phyloP scores from a whole-genome alignment of 2,113 vertebrate species.

The Thalassoma bifasciatum region DNA sequence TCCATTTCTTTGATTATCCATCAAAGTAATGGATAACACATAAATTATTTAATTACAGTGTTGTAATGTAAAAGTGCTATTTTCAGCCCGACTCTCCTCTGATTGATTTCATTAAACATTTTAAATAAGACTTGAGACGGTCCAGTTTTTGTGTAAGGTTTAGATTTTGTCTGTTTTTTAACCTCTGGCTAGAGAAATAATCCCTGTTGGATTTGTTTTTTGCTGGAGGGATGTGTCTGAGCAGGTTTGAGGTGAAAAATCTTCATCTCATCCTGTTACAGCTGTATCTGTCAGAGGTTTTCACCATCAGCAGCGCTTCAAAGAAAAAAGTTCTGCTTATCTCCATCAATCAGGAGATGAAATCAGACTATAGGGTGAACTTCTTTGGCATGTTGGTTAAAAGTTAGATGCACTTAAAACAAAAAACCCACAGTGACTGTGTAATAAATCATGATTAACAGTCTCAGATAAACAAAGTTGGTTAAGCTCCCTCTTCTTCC shows the following conservation, averaged over 20 bases:
- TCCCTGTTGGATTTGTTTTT: conserved; percentile 52
- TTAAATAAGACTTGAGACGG: background rate
- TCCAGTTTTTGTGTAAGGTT: background rate
- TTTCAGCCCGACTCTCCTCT: background rate
- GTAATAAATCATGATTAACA: no score
- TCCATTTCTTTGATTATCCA: conserved; percentile 6
- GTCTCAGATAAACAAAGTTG: no score
- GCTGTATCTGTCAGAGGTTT: conserved; percentile 12
- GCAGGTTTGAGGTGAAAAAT: conserved; percentile 5
- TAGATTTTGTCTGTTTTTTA: background rate
- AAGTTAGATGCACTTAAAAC: background rate
- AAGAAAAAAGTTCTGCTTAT: conserved; percentile 6
- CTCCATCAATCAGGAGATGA: background rate
- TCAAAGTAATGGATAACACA: background rate
- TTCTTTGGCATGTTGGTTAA: background rate
- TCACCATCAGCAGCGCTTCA: conserved; percentile 12
- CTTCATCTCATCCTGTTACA: conserved; percentile 37
- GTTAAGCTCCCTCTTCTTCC: no score
- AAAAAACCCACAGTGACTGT: no score
- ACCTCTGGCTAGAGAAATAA: conserved; percentile 9
- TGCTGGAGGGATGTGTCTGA: background rate
- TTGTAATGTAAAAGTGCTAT: background rate
- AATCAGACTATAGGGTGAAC: background rate
- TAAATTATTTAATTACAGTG: background rate
- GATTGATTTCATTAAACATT: background rate